Conservation (phyloP, 2,888 invertebrate genomes). For the Punctoribates punctum region DNA sequence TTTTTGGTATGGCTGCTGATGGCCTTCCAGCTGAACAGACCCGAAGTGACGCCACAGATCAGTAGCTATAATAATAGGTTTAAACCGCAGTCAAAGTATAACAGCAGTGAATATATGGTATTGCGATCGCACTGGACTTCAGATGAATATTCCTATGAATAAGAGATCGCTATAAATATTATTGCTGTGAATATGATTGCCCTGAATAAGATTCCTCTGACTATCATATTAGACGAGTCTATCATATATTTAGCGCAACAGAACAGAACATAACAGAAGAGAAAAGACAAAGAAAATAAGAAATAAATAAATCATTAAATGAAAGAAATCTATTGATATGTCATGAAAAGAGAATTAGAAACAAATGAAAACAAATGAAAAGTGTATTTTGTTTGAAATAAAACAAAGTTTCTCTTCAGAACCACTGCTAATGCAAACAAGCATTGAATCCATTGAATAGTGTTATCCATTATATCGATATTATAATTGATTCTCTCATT, state of each 20-base stretch:
- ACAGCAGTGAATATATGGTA: conserved; percentile 32
- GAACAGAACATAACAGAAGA: not conserved
- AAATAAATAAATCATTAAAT: not conserved
- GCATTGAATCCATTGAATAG: not conserved
- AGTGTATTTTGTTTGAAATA: not conserved
- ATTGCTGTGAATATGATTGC: no score
- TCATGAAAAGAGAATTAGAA: conserved; percentile 27
- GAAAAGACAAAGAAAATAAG: not conserved
- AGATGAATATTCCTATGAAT: not conserved
- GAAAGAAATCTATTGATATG: conserved; percentile 19
- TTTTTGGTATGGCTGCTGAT: conserved; percentile 2
- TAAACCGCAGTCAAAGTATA: conserved; percentile 27
- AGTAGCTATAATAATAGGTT: conserved; percentile 42
- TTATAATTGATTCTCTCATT: conserved; percentile 12
- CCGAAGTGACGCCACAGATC: conserved; percentile 42
- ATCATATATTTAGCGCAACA: not conserved
- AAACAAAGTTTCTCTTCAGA: not conserved
- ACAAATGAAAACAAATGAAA: not conserved
- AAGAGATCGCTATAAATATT: conserved; percentile 12
- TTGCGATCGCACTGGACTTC: conserved; percentile 21
- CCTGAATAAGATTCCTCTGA: not conserved
- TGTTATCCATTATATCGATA: not conserved
- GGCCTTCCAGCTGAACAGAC: conserved; percentile 10
- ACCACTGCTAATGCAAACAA: not conserved
- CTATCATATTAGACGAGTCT: not conserved